Evolutionary conservation across 2,888 invertebrate genomes (phyloP).

Genomic region (Orthonevra nobilis): DNA sequence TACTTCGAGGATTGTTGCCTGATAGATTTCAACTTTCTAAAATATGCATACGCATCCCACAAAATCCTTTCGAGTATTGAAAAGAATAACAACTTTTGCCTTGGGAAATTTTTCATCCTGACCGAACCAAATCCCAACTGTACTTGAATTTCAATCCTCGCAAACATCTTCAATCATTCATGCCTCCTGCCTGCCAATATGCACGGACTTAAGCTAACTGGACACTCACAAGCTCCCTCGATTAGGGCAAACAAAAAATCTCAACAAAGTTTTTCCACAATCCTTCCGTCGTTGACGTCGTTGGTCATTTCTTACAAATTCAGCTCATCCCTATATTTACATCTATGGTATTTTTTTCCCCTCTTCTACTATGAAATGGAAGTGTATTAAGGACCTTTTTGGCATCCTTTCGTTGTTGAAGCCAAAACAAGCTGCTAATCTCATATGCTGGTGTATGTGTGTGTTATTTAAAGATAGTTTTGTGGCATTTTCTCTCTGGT

Average conservation of each 20-base stretch:
- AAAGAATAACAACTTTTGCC: not conserved
- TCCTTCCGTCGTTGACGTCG: constrained; percentile 29
- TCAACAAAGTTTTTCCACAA: constrained; percentile 17
- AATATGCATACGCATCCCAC: too few species aligned
- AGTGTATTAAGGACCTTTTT: constrained; percentile 37
- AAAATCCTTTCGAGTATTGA: too few species aligned
- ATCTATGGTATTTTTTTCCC: constrained; percentile 20
- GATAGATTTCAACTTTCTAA: too few species aligned
- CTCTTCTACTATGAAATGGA: constrained; percentile 11
- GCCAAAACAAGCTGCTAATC: constrained; percentile 44
- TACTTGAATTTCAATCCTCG: constrained; percentile 54
- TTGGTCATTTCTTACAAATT: too few species aligned
- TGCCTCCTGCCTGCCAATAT: constrained; percentile 46
- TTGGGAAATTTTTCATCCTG: not conserved
- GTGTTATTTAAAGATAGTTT: constrained; percentile 58
- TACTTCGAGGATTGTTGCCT: too few species aligned
- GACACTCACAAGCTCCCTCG: constrained; percentile 28
- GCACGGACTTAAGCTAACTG: constrained; percentile 35
- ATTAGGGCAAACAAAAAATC: constrained; percentile 28
- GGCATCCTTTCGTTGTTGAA: constrained; percentile 8
- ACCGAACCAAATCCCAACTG: constrained; percentile 35
- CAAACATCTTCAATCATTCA: constrained; percentile 64
- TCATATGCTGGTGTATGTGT: constrained; percentile 13
- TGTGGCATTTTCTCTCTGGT: constrained; percentile 64
- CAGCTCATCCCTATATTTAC: too few species aligned